A percentile compares a stretch with the other conserved stretches of the same genome.
These are phyloP conservation scores for Silvanus unidentatus DNA, from an alignment of 2,888 invertebrate genomes.

Conservation along the genomic window DNA sequence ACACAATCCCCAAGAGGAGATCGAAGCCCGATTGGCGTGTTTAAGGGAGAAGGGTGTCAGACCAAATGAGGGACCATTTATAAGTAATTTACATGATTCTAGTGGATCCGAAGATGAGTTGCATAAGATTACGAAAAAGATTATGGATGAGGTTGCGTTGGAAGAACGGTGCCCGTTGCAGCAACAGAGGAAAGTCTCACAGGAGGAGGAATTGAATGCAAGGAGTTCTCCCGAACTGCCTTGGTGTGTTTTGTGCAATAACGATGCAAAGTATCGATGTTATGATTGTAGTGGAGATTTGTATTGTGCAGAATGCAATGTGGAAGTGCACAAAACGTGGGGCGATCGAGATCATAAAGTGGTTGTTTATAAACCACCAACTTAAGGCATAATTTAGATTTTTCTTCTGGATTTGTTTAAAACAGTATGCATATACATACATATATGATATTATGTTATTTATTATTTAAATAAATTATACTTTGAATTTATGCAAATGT, in stretches of 20 bases:
- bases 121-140: slow-evolving; percentile 43
- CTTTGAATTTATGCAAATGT: no score
- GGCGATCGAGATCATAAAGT: slow-evolving; percentile 42
- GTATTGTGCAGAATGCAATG: slow-evolving; percentile 72
- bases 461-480: no score
- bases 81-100: slow-evolving; percentile 40
- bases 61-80: slow-evolving; percentile 39
- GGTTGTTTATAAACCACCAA: slow-evolving; percentile 28
- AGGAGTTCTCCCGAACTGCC: slow-evolving; percentile 54
- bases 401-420: no score
- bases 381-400: no score
- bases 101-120: slow-evolving; percentile 41
- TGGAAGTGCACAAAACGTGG: slow-evolving; percentile 56
- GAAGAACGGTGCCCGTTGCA: slow-evolving; percentile 41
- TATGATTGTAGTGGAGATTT: slow-evolving; percentile 72
- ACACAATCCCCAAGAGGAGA: slow-evolving; percentile 49
- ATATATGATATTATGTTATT: no score
- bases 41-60: slow-evolving; percentile 48
- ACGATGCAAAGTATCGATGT: slow-evolving; percentile 69
- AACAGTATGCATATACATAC: no score
- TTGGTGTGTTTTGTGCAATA: slow-evolving; percentile 83
- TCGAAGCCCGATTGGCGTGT: slow-evolving; percentile 51
- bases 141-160: slow-evolving; percentile 49
- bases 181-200: slow-evolving; percentile 12
- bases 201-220: slow-evolving; percentile 16